Conservation (phyloP, 2,113 vertebrate genomes). For the Catagonus wagneri region DNA sequence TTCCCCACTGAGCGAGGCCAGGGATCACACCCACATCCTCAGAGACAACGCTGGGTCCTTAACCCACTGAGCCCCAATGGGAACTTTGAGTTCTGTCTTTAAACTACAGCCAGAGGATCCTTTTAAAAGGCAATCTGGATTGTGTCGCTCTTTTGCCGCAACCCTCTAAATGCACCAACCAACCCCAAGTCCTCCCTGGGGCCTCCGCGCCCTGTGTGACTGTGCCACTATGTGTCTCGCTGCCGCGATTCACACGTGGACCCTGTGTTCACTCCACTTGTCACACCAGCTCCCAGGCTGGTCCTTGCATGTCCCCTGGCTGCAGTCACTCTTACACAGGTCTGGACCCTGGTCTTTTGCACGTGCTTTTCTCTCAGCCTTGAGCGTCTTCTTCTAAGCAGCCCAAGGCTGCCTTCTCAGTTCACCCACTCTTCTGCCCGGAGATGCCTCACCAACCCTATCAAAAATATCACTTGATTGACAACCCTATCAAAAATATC, state of each 20-base stretch:
- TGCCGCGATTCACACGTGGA: not conserved
- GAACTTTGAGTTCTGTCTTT: no score
- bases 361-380: not conserved
- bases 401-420: no score
- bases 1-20: no score
- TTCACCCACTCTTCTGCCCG: not conserved
- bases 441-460: not conserved
- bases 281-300: not conserved
- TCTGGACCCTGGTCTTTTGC: not conserved
- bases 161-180: not conserved
- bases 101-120: no score
- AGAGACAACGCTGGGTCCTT: no score
- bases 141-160: not conserved
- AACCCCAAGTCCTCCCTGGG: not conserved
- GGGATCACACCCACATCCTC: no score
- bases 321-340: not conserved
- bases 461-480: not conserved
- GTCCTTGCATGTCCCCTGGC: not conserved
- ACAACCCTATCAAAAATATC: not conserved
- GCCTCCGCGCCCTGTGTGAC: not conserved
- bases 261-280: not conserved
- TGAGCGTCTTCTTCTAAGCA: not conserved
- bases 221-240: not conserved
- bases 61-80: no score
- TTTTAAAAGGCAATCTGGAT: not conserved